Evolutionary conservation across 2,113 vertebrate genomes (phyloP).

Genomic region (Coryphaenoides rupestris): DNA sequence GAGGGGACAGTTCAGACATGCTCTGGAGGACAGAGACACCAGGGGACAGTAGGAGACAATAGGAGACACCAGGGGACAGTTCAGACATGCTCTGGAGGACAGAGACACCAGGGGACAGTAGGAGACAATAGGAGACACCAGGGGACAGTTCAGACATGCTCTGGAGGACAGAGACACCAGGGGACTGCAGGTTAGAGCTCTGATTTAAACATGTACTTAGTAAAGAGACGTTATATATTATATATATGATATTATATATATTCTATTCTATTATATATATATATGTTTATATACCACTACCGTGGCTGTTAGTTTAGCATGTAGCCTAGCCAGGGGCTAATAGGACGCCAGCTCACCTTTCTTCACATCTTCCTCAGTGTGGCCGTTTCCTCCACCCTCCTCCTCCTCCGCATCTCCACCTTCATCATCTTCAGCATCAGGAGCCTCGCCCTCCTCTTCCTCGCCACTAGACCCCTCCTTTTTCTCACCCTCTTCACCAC

Average conservation of each 20-base stretch:
- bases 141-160: background rate
- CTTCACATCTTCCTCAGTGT: slow-evolving; percentile 15
- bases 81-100: background rate
- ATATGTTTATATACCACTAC: too few relatives aligned
- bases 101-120: too few relatives aligned
- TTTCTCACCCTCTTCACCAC: background rate
- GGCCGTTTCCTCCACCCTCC: background rate
- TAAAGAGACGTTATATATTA: too few relatives aligned
- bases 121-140: background rate
- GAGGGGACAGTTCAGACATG: background rate
- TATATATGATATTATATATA: too few relatives aligned
- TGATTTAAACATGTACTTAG: too few relatives aligned
- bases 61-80: background rate
- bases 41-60: too few relatives aligned
- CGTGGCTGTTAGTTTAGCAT: too few relatives aligned
- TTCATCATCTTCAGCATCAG: background rate
- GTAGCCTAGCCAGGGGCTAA: too few relatives aligned
- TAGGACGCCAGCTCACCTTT: slow-evolving; percentile 26
- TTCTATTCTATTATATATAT: too few relatives aligned
- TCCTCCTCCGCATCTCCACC: background rate
- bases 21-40: background rate
- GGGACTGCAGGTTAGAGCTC: background rate
- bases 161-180: background rate
- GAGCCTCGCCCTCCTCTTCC: background rate
- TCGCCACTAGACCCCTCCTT: slow-evolving; percentile 4